phyloP scores from a whole-genome alignment of 1,140 invertebrate genomes.

The Listronotus oregonensis region DNA sequence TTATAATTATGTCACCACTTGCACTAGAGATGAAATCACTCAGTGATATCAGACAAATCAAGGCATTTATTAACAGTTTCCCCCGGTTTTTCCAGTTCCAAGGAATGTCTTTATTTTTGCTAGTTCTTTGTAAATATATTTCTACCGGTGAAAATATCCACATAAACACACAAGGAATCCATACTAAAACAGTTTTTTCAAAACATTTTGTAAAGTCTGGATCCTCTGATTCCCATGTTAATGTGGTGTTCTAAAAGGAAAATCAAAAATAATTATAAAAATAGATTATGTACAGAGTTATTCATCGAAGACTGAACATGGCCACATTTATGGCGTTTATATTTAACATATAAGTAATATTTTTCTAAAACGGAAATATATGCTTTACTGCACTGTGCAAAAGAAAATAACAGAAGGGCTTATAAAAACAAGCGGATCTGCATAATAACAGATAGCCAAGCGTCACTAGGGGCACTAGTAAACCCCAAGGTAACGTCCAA shows the following conservation, averaged over 20 bases:
- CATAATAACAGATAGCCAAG: too few relatives aligned
- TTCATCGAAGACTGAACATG: too few relatives aligned
- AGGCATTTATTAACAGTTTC: slow-evolving; percentile 74
- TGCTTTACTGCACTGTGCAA: too few relatives aligned
- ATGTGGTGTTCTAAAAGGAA: slow-evolving; percentile 32
- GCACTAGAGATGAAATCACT: slow-evolving; percentile 60
- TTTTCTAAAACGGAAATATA: too few relatives aligned
- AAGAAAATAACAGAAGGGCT: too few relatives aligned
- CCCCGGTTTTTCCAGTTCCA: slow-evolving; percentile 78
- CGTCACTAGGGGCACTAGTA: too few relatives aligned
- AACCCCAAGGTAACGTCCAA: too few relatives aligned
- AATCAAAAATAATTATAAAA: too few relatives aligned
- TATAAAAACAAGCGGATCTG: too few relatives aligned
- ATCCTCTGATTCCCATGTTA: slow-evolving; percentile 79
- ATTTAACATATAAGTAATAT: too few relatives aligned
- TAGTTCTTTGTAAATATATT: slow-evolving; percentile 75
- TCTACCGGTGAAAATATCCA: slow-evolving; percentile 80
- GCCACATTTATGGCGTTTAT: too few relatives aligned
- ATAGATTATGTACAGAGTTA: too few relatives aligned
- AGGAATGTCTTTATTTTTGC: slow-evolving; percentile 78
- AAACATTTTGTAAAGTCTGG: slow-evolving; percentile 88
- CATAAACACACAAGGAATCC: slow-evolving; percentile 84
- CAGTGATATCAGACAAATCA: slow-evolving; percentile 67
- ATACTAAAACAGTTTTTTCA: slow-evolving; percentile 84
- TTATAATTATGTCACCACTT: slow-evolving; percentile 60